Percentiles rank a stretch among this genome's conserved stretches.
phyloP scores from a whole-genome alignment of 2,888 invertebrate species.

The Euclidia mi region DNA sequence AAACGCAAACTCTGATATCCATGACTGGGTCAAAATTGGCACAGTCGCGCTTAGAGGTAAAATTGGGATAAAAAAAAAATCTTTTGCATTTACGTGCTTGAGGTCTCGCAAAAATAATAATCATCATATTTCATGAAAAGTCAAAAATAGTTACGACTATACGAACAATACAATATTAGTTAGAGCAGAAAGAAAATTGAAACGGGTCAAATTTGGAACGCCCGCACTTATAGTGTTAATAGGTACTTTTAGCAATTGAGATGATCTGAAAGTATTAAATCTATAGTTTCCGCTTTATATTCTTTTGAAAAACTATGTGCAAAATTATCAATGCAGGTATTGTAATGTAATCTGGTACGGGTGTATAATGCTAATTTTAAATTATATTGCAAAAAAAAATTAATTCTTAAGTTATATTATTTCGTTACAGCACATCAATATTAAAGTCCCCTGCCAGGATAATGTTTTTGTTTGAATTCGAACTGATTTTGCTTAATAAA shows the following conservation, averaged over 20 bases:
- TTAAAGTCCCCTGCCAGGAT: neutral
- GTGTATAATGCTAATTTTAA: slow-evolving; percentile 1
- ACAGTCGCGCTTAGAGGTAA: too few species aligned
- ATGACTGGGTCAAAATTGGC: too few species aligned
- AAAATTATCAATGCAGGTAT: slow-evolving; percentile 7
- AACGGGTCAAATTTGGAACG: too few species aligned
- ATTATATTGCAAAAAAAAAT: slow-evolving; percentile 3
- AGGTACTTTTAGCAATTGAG: slow-evolving; percentile 8
- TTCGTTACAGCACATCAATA: slow-evolving; percentile 10
- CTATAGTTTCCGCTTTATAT: slow-evolving; percentile 1
- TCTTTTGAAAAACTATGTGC: neutral
- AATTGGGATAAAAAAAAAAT: too few species aligned
- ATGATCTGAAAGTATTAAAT: slow-evolving; percentile 5
- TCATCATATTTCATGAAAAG: too few species aligned
- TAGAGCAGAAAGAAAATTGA: too few species aligned
- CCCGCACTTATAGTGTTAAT: too few species aligned
- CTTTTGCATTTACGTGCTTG: too few species aligned
- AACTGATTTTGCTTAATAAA: slow-evolving; percentile 4
- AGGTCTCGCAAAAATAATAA: too few species aligned
- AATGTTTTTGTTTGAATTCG: neutral
- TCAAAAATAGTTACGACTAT: too few species aligned
- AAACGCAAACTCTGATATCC: too few species aligned
- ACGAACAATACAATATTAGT: too few species aligned
- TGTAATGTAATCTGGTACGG: slow-evolving; percentile 1
- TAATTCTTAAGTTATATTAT: slow-evolving; percentile 7